Conservation (phyloP, 2,113 vertebrate species). For the Ochotona princeps region DNA sequence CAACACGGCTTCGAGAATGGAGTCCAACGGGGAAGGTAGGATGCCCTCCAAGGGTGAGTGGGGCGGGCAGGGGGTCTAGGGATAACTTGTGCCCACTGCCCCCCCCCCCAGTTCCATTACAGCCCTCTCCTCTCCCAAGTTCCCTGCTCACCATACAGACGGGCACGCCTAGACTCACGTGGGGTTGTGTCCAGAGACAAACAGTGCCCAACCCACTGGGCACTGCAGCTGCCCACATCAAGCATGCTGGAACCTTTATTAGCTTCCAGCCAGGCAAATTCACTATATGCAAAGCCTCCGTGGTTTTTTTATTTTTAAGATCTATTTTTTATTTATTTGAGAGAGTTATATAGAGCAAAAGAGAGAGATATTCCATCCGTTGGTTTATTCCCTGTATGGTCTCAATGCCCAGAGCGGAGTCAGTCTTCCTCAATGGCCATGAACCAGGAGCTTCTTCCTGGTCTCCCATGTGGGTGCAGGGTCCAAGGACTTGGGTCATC, state of each 20-base stretch:
- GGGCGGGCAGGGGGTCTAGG: neutral
- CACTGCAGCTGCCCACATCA: neutral
- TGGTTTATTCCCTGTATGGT: no score
- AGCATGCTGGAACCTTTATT: neutral
- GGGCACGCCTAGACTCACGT: neutral
- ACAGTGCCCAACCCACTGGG: neutral
- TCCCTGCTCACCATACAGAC: neutral
- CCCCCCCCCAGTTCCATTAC: neutral
- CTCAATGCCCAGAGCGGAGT: no score
- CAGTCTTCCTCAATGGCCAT: no score
- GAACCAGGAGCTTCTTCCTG: no score
- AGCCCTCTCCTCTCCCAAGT: neutral
- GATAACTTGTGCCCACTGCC: no score
- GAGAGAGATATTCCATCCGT: no score
- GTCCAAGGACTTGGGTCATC: no score
- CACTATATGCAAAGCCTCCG: neutral
- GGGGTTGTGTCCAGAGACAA: neutral
- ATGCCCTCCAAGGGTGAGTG: neutral
- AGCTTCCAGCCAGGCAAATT: neutral
- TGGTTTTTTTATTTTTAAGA: no score
- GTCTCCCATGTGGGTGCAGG: no score
- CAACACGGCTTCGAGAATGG: conserved; percentile 96
- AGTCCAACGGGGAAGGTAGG: conserved; percentile 93
- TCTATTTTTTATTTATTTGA: no score
- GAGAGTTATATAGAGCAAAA: no score